These are phyloP conservation scores for Vimba vimba DNA, from an alignment of 2,113 vertebrate genomes.

Conservation along the genomic window DNA sequence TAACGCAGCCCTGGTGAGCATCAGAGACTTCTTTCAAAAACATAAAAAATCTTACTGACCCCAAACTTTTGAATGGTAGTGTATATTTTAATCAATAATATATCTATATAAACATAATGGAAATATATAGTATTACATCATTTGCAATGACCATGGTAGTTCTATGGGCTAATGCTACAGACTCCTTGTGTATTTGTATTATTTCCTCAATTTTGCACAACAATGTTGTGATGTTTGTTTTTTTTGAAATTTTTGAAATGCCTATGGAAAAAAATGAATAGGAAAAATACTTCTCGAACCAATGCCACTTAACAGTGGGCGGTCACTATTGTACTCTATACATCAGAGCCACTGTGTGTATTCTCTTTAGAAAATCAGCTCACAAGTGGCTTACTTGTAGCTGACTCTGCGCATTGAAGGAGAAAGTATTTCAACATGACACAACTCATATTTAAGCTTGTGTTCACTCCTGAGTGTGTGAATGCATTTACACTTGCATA, in stretches of 20 bases:
- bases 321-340: background rate
- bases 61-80: too few relatives aligned
- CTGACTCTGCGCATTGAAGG: background rate
- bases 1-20: too few relatives aligned
- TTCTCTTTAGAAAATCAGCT: background rate
- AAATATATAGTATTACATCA: too few relatives aligned
- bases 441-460: background rate
- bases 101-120: too few relatives aligned
- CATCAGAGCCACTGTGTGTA: constrained; percentile 7
- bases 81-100: too few relatives aligned
- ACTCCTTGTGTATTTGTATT: too few relatives aligned
- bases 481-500: background rate
- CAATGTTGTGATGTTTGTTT: too few relatives aligned
- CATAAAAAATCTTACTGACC: too few relatives aligned
- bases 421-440: background rate
- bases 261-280: background rate
- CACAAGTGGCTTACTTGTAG: background rate
- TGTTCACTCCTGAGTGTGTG: background rate
- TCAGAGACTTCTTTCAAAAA: too few relatives aligned
- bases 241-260: background rate
- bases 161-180: too few relatives aligned
- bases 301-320: background rate
- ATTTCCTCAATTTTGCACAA: too few relatives aligned
- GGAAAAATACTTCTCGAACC: background rate
- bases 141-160: too few relatives aligned